Base-by-base conservation (phyloP, 2,113 vertebrate genomes). In the Pardalotus punctatus region DNA sequence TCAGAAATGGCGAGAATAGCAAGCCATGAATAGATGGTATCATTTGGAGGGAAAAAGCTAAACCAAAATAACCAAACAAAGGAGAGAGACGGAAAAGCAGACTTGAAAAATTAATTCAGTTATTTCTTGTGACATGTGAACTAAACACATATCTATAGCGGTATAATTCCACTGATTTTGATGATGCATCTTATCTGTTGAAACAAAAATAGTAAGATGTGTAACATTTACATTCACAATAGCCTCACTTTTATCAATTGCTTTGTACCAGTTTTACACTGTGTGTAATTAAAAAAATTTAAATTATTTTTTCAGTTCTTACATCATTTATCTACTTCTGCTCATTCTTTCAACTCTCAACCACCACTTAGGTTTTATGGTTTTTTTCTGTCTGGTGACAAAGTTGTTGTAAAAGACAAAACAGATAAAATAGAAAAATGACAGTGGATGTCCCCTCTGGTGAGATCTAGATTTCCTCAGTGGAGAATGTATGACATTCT, bases 301-400 rank as follows among this genome's bases (percentile, higher is more conserved):
- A 28, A 71, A 14, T 69, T 85, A 14, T 90, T 73, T 93, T 85
- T 50, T 23, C 20, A 90, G 11, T 57, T 87, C 43, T 82, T 80
- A 29, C 7, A n/a, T 76, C 10, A 56, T 94, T 65, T 74, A 67
- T 87, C n/a, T 87, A 6, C 31, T 82, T 90, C 79, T 54, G 29
- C 27, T 86, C 36, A 74, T 78, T 81, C 56, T 87, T 96, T 90
- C 94, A 96, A 60, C 28, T 79, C 69, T 57, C 78, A 87, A 21
- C 15, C 31, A 10, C 19, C 43, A 89, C n/a, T 67, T 20, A 61
- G 12, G 6, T 35, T 66, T 65, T 61, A 27, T 50, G 18, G 27
- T 93, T 38, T 43, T 50, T 9, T 33, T 3, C 16, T 71, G 25
- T 21, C 61, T 72, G 74, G 58, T 9, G 9, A 85, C 18, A 54